phyloP scores from a whole-genome alignment of 2,888 invertebrate species.

The Apoda limacodes region DNA sequence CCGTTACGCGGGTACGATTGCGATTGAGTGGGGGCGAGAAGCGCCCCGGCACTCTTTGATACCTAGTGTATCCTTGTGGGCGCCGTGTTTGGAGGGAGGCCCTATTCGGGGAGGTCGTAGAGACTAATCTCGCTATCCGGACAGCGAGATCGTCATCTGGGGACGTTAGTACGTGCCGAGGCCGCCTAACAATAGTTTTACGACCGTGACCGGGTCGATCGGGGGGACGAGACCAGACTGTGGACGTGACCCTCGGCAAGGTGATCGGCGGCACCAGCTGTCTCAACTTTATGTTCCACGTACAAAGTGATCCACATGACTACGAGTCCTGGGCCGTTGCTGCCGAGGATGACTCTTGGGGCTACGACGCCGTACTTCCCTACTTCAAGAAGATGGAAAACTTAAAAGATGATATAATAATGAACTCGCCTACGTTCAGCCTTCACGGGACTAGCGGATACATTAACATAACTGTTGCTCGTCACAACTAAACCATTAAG shows the following conservation, averaged over 20 bases:
- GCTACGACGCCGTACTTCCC: conserved; percentile 19
- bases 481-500: conserved; percentile 10
- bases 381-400: conserved; percentile 26
- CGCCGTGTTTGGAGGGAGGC: too few species aligned
- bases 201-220: too few species aligned
- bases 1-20: too few species aligned
- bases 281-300: conserved; percentile 22
- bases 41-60: too few species aligned
- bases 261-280: conserved; percentile 24
- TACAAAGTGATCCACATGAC: conserved; percentile 23
- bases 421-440: conserved; percentile 16
- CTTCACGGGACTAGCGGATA: conserved; percentile 25
- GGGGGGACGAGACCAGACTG: conserved; percentile 4
- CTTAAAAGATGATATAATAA: conserved; percentile 18
- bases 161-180: too few species aligned
- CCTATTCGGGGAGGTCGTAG: too few species aligned
- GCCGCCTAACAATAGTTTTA: too few species aligned
- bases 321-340: conserved; percentile 24
- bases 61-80: too few species aligned
- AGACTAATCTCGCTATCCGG: too few species aligned
- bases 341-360: conserved; percentile 22
- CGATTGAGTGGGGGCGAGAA: too few species aligned
- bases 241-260: conserved; percentile 19
- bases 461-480: conserved; percentile 21
- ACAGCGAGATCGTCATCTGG: too few species aligned